Evolutionary conservation across 2,113 vertebrate genomes (phyloP).

Genomic region (Nestor notabilis): DNA sequence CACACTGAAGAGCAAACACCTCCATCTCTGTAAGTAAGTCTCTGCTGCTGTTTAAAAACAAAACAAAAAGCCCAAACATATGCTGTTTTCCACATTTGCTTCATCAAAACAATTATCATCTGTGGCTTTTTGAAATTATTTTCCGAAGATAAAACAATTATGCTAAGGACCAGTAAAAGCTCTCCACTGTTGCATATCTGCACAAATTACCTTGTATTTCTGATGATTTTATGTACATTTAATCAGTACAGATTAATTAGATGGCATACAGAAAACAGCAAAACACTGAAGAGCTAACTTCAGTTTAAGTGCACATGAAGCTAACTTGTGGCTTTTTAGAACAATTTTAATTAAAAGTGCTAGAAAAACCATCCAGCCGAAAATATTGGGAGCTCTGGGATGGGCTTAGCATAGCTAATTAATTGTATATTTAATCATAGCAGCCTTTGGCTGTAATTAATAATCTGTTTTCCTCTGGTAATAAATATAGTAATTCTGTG

Average conservation of each 20-base stretch:
- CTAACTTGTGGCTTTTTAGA: constrained; percentile 78
- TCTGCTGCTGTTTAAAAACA: background rate
- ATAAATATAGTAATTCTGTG: constrained; percentile 73
- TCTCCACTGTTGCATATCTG: constrained; percentile 70
- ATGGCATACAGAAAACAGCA: constrained; percentile 70
- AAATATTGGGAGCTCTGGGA: constrained; percentile 79
- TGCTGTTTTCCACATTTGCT: constrained; percentile 33
- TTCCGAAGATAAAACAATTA: constrained; percentile 67
- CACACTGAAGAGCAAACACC: background rate
- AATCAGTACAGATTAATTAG: constrained; percentile 83
- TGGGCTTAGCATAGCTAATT: constrained; percentile 82
- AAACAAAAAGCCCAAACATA: background rate
- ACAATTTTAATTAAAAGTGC: constrained; percentile 84
- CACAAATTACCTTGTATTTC: constrained; percentile 74
- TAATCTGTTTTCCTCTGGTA: constrained; percentile 79
- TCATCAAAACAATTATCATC: constrained; percentile 70
- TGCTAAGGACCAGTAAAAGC: constrained; percentile 61
- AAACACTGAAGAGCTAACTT: constrained; percentile 77
- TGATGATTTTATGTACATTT: constrained; percentile 76
- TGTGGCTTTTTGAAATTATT: constrained; percentile 66
- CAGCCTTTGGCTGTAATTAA: constrained; percentile 80
- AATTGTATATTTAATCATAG: constrained; percentile 83
- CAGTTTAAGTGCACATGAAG: constrained; percentile 73
- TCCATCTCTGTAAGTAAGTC: background rate
- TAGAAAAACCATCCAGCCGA: constrained; percentile 78